phyloP scores from a whole-genome alignment of 1,140 invertebrate species.

The Platorchestia sp. region DNA sequence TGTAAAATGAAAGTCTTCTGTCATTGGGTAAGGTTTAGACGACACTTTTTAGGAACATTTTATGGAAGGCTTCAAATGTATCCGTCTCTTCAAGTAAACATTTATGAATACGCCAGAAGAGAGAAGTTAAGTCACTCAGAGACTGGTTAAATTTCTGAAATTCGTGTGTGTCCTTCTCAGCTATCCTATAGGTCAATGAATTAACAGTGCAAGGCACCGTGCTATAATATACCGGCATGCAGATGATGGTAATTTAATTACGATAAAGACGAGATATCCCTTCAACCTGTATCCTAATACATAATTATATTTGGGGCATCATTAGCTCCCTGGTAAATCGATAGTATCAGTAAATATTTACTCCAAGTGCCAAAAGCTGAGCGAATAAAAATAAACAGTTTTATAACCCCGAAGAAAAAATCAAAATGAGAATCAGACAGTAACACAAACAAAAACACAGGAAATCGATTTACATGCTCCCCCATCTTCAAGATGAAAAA shows the following conservation, averaged over 20 bases:
- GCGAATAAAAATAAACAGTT: neutral
- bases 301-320: neutral
- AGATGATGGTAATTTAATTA: too few species aligned
- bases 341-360: neutral
- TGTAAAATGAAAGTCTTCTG: too few species aligned
- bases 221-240: too few species aligned
- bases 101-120: too few species aligned
- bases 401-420: neutral
- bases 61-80: too few species aligned
- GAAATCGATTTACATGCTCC: neutral
- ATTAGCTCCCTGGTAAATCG: neutral
- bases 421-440: neutral
- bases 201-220: neutral
- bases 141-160: too few species aligned
- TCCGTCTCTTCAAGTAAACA: too few species aligned
- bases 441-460: neutral
- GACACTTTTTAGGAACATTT: too few species aligned
- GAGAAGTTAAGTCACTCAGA: too few species aligned
- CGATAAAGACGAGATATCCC: neutral
- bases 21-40: too few species aligned
- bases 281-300: neutral
- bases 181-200: neutral
- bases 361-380: neutral
- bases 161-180: neutral
- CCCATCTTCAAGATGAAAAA: neutral